phyloP scores from a whole-genome alignment of 2,113 vertebrate genomes.

The Cyrtonyx montezumae region DNA sequence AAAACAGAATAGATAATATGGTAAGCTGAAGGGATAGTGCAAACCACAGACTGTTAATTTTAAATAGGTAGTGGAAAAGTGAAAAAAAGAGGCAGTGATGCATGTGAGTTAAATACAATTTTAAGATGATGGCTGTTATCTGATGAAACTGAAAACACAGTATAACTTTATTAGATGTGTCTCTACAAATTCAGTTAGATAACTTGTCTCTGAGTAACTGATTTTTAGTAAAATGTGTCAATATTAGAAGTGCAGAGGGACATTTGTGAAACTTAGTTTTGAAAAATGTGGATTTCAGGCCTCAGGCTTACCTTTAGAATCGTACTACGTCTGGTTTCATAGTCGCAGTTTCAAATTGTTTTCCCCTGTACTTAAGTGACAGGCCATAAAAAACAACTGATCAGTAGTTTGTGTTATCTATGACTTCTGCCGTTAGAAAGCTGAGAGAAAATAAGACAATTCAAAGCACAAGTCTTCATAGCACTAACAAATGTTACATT shows the following conservation, averaged over 20 bases:
- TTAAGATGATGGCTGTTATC: not conserved
- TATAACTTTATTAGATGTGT: not conserved
- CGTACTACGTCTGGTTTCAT: not conserved
- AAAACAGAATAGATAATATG: slow-evolving; percentile 46
- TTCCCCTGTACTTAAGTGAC: not conserved
- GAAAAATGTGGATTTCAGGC: not conserved
- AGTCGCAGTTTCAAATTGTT: not conserved
- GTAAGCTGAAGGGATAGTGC: not conserved
- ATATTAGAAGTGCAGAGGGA: not conserved
- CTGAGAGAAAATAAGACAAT: not conserved
- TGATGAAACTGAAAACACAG: not conserved
- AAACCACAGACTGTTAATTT: slow-evolving; percentile 4
- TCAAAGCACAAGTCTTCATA: not conserved
- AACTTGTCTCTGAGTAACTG: not conserved
- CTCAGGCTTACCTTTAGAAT: not conserved
- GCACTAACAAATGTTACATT: not conserved
- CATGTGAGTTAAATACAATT: not conserved
- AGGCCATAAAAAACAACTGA: not conserved
- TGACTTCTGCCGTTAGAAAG: not conserved
- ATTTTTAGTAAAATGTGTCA: not conserved
- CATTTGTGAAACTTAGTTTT: not conserved
- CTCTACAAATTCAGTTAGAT: not conserved
- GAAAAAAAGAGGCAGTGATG: not conserved
- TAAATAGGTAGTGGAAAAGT: not conserved
- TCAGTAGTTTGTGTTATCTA: not conserved